Conservation (phyloP, 2,113 vertebrate genomes). For the Paradisaea rubra region DNA sequence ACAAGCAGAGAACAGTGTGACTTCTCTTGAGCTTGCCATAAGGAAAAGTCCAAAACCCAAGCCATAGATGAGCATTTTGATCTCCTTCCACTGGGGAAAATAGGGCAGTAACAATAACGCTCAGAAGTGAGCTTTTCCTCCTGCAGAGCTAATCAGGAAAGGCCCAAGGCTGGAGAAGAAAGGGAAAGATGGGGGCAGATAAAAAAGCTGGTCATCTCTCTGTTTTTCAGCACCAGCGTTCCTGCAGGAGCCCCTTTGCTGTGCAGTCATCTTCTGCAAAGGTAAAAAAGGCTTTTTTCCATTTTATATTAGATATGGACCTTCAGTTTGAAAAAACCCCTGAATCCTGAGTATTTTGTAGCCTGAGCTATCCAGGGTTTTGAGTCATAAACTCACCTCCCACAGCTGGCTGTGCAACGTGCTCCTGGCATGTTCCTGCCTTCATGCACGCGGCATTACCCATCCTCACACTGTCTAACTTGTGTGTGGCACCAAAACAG, state of each 20-base stretch:
- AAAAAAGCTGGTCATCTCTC: neutral
- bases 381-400: neutral
- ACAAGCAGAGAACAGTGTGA: rapidly evolving
- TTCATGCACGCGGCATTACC: rapidly evolving
- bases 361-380: neutral
- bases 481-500: neutral
- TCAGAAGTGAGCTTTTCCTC: neutral
- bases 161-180: neutral
- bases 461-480: rapidly evolving
- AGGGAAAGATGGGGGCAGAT: neutral
- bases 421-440: neutral
- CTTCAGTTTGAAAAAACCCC: neutral
- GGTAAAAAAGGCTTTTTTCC: neutral
- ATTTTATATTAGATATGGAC: neutral
- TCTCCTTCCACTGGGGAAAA: neutral
- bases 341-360: neutral
- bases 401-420: neutral
- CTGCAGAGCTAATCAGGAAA: neutral
- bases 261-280: neutral
- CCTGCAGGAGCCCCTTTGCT: neutral
- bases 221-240: neutral
- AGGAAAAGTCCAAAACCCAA: neutral
- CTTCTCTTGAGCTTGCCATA: neutral
- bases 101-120: neutral
- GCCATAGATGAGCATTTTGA: neutral